Evolutionary conservation across 2,888 invertebrate genomes (phyloP), one percentile per base, ranked within the genome.

Genomic region (Emesis furor): DNA sequence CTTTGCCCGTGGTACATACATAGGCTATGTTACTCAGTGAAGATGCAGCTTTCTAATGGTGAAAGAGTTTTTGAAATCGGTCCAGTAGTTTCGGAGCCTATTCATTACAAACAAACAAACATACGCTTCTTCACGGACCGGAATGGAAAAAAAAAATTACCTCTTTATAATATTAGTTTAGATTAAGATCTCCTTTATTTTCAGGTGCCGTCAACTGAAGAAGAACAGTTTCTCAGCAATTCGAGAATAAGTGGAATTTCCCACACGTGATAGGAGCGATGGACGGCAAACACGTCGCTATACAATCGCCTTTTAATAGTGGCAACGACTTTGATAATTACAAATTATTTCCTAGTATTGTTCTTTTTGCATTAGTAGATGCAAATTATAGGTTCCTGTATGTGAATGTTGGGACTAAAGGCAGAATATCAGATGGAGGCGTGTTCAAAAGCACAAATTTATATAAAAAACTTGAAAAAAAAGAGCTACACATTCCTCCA

Each of bases 361-460:
- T 88, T 10, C 74, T 88, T 39, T 81, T 88, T 67, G 88, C 84
- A 12, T 51, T 86, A 37, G 84, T 86, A 39, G 85, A 88, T 84
- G 85, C 82, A 51, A 77, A 85, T 62, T 86, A 89, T 67, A 84
- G 79, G 65, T 89, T 89, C 79, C 59, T 86, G 74, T 89, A 73
- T 82, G 87, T 85, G 59, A 69, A 86, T 73, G 81, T 86, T 65
- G 84, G 86, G 65, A 76, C 83, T 72, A 81, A 88, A 78, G 89
- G 88, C 24, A 62, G 84, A 73, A 83, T 88, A 37, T 83, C 83
- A 35, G 89, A 89, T 72, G 85, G 87, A 68, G 87, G 87, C 65
- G 85, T 89, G 37, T 89, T 89, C 68, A 86, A 84, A 84, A 84
- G 81, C 68, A 85, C 82, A 42, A 83, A 68, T 32, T 85, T 88